Base-by-base conservation (phyloP, 2,113 vertebrate species). In the Austrofundulus limnaeus region DNA sequence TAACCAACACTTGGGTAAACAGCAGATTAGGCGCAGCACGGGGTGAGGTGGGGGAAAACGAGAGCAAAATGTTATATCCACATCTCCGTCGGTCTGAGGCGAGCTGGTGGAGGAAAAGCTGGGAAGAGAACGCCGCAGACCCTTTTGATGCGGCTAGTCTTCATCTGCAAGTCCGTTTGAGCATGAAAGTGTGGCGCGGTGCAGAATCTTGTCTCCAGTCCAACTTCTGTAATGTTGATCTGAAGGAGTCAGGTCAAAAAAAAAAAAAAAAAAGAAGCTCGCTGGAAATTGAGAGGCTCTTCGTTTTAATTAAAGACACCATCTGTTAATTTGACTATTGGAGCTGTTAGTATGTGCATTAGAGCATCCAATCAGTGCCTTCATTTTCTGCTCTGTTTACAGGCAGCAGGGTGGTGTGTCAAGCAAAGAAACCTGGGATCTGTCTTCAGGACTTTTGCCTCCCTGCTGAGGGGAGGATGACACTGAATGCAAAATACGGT, bases 141-240 rank as follows among this genome's bases (percentile, higher is more conserved):
- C 55, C 67, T 19, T 82, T 81, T 84, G 75, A 89, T 72, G 79
- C 62, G 12, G 61, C 64, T 11, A 65, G 59, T 79, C 66, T 72
- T 83, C 81, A 86, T 87, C 81, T 83, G 61, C 66, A 14, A 86
- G 75, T 88, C 82, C 58, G 80, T 89, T 82, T 86, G 70, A 88
- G 83, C 74, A 71, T 77, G 61, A 81, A 77, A 81, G 73, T 11
- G 64, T 15, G 46, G 28, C 3, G 48, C 2, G 25, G 4, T 48
- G 77, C 62, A 68, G 76, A 41, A 53, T 62, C 72, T 53, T 13
- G 43, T 71, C 70, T 58, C 72, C 49, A 14, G 70, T 24, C 68
- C 73, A 84, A 66, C 73, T 69, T 61, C 48, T 58, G 50, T 17
- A 58, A 48, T n/a, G 74, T 61, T 60, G 59, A 72, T 69, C 61